These are phyloP conservation scores for Blennius ocellaris DNA, from an alignment of 2,113 vertebrate species.

Conservation along the genomic window DNA sequence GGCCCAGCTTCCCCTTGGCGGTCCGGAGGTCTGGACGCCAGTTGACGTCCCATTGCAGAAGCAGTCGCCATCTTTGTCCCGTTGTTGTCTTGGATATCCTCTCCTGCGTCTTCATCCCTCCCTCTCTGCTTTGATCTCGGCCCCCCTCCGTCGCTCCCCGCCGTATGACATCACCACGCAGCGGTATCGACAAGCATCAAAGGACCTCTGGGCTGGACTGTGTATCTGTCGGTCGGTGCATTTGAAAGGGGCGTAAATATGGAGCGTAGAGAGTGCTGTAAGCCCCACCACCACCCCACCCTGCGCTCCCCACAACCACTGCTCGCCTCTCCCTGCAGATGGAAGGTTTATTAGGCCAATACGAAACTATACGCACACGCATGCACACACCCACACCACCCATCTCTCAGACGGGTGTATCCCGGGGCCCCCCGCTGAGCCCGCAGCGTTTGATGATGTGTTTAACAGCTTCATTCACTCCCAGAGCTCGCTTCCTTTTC, in stretches of 20 bases:
- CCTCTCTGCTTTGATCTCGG: constrained; percentile 77
- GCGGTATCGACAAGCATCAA: constrained; percentile 80
- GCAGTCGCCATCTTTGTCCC: constrained; percentile 81
- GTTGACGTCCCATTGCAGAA: constrained; percentile 73
- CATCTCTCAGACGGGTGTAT: constrained; percentile 70
- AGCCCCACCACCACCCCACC: constrained; percentile 27
- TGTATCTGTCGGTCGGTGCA: constrained; percentile 64
- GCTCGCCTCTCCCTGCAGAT: constrained; percentile 62
- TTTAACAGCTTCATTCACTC: constrained; percentile 67
- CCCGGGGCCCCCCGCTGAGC: constrained; percentile 77
- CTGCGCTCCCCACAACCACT: constrained; percentile 50
- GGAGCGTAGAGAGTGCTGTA: constrained; percentile 61
- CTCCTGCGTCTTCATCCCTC: constrained; percentile 78
- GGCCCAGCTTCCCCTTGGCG: constrained; percentile 34
- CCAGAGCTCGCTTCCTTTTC: constrained; percentile 38
- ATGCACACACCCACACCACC: constrained; percentile 69
- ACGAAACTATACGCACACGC: constrained; percentile 69
- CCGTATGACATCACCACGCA: constrained; percentile 83
- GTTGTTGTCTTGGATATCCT: constrained; percentile 82
- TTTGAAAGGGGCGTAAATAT: constrained; percentile 75
- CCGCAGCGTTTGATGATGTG: constrained; percentile 73
- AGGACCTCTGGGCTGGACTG: constrained; percentile 68
- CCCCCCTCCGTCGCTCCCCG: constrained; percentile 76
- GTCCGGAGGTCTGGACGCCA: constrained; percentile 52
- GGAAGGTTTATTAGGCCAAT: constrained; percentile 70